Conservation (phyloP, 2,797 vertebrate species). For the Pseudochirops corinnae region DNA sequence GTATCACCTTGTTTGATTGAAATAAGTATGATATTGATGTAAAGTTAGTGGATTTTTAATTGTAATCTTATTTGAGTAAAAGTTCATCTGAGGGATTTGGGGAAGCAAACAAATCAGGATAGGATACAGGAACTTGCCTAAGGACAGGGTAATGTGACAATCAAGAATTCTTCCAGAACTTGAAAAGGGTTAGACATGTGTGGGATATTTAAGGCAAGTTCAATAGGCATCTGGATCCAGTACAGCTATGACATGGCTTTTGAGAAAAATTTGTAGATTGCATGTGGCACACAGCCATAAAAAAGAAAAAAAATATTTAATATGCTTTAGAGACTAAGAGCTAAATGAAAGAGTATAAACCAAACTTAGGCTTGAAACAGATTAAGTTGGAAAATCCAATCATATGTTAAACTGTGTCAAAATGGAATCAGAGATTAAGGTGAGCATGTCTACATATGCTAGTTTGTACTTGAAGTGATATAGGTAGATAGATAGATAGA, state of each 20-base stretch:
- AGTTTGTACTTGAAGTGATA: too few relatives aligned
- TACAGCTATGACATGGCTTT: background rate
- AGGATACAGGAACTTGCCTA: background rate
- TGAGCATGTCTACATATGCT: too few relatives aligned
- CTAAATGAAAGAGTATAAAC: background rate
- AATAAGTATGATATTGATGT: constrained; percentile 12
- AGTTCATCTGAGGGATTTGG: background rate
- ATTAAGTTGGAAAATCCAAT: too few relatives aligned
- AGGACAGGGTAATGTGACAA: background rate
- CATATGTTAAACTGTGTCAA: too few relatives aligned
- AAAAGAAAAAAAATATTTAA: background rate
- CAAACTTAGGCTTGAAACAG: background rate
- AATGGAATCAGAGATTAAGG: too few relatives aligned
- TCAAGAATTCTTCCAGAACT: too few relatives aligned
- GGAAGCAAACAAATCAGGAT: background rate
- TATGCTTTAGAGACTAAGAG: constrained; percentile 2
- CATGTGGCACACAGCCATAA: background rate
- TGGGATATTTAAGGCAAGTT: background rate
- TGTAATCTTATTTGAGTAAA: constrained; percentile 38
- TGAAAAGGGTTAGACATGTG: background rate
- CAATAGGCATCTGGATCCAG: background rate
- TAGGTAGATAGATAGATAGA: too few relatives aligned
- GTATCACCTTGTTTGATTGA: background rate
- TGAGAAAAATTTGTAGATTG: background rate
- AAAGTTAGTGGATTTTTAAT: background rate